Conservation (phyloP, 2,113 vertebrate species). For the Thryonomys swinderianus region DNA sequence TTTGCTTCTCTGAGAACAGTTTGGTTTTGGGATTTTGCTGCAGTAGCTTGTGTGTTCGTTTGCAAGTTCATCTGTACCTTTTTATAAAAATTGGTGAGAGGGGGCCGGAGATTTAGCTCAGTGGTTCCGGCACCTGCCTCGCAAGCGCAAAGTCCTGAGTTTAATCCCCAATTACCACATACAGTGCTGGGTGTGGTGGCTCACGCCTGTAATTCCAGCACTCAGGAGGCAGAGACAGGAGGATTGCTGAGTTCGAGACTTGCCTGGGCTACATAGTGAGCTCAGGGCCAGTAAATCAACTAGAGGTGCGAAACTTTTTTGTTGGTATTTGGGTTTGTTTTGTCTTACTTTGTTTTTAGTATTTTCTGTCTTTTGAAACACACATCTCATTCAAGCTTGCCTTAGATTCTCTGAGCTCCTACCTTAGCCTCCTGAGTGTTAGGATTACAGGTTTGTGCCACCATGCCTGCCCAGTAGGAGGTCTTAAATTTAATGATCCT, state of each 20-base stretch:
- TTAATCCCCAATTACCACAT: too few species aligned
- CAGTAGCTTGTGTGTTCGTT: constrained; percentile 15
- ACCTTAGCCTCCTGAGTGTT: background rate
- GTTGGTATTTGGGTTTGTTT: background rate
- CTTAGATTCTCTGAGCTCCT: background rate
- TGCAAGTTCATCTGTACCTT: background rate
- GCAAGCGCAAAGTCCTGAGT: too few species aligned
- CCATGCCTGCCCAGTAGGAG: too few species aligned
- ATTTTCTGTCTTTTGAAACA: background rate
- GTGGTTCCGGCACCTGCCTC: too few species aligned
- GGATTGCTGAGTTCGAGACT: too few species aligned
- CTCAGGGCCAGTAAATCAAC: too few species aligned
- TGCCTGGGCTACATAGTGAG: too few species aligned
- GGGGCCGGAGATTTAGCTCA: too few species aligned
- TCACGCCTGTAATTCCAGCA: too few species aligned
- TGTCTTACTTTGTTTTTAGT: background rate
- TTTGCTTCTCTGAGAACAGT: background rate
- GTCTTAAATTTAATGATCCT: background rate
- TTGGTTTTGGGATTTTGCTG: background rate
- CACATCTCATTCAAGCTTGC: background rate
- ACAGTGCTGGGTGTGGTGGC: too few species aligned
- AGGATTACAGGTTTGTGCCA: background rate
- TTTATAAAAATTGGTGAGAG: background rate
- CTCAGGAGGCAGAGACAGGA: too few species aligned
- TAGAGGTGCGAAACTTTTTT: too few species aligned